phyloP scores from a whole-genome alignment of 1,140 invertebrate genomes.

The Euglossa dilemma region DNA sequence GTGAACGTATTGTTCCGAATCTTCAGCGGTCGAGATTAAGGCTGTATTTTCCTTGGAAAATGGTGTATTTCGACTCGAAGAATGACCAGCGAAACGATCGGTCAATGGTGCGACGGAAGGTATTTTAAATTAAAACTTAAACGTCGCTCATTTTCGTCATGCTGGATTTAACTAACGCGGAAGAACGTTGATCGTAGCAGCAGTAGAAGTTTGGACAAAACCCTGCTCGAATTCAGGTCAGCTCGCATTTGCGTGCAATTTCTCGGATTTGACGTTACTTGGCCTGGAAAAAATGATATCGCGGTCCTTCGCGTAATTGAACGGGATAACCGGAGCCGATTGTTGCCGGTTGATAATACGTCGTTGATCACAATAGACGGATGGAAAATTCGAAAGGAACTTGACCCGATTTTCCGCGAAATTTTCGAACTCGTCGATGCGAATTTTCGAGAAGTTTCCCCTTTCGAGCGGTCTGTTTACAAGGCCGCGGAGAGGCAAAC shows the following conservation, averaged over 20 bases:
- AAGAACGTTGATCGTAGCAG: no score
- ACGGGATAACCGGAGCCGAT: not conserved
- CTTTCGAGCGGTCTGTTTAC: not conserved
- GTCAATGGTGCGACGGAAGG: no score
- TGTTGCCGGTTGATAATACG: not conserved
- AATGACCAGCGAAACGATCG: no score
- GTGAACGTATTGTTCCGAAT: not conserved
- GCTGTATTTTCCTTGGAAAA: no score
- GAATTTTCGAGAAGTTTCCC: not conserved
- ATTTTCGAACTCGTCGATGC: not conserved
- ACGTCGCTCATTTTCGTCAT: no score
- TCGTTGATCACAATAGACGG: not conserved
- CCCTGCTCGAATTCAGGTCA: no score
- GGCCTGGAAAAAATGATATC: not conserved
- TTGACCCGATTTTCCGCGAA: not conserved
- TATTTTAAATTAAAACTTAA: no score
- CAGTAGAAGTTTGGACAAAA: not conserved
- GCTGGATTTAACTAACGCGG: no score
- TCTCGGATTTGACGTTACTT: not conserved
- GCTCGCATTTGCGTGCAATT: not conserved
- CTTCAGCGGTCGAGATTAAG: not conserved
- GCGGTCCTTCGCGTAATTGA: not conserved
- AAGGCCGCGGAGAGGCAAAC: not conserved
- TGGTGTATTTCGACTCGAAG: no score
- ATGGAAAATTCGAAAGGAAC: not conserved